Base-by-base conservation (phyloP, 1,140 invertebrate genomes). In the Nephila pilipes region DNA sequence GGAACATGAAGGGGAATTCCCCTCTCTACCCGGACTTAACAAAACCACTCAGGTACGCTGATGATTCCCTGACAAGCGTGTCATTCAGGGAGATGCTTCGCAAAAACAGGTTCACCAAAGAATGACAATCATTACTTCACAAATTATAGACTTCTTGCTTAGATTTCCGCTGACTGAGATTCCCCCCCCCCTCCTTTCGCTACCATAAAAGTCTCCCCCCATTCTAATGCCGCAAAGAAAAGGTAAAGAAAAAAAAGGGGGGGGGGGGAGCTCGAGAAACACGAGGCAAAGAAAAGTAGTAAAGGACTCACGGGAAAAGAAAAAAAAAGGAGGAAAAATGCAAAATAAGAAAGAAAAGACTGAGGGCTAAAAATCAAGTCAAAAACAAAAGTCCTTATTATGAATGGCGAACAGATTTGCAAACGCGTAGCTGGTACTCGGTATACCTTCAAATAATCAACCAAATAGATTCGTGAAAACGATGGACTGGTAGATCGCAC, bases 121-220 rank as follows among this genome's bases (percentile, higher is more conserved):
- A 92, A 92, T 92, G 90, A 92, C 90, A 85, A 92, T 92, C 90
- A 92, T 92, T 92, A 85, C 90, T 92, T 85, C 80, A 29, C 90
- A 92, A 92, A 92, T 92, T 92, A 92, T 92, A 92, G 90, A 85
- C 81, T 85, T 92, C 90, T 63, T 65, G 38, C 81, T 69, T 85
- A 75, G 80, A 85, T 92, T 92, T 92, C 90, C 90, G 81, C 60
- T 85, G 58, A 85, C 80, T 85, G 58, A 32, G 58, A 20, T 46
- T 12, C 29, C n/a, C 20, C 29, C 69, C 69, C 69, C 87, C 75
- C 25, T 25, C 38, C 89, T 90, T 90, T 90, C 89, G 57, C 79
- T 83, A 83, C 75, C 25, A 81, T 90, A 90, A 63, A 36, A 63
- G 69, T 5, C 22, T 38, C 57, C 58, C 87, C 46, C 55, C 54